Evolutionary conservation across 2,888 invertebrate genomes (phyloP).

Genomic region (Andrena camellia): DNA sequence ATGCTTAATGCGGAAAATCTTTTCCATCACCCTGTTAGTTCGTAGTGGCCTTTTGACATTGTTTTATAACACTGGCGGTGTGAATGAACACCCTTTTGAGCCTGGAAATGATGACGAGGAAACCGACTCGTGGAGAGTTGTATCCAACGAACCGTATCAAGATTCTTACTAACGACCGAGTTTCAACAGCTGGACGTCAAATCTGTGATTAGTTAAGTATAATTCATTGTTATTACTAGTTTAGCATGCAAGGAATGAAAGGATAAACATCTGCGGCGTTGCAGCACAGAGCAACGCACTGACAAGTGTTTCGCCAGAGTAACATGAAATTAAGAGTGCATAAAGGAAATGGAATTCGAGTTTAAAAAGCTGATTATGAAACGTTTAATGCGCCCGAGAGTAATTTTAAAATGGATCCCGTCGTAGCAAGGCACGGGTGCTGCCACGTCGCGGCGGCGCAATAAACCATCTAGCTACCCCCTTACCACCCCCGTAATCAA

Average conservation of each 20-base stretch:
- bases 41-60: background rate
- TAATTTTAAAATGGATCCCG: conserved; percentile 52
- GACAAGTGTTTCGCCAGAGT: background rate
- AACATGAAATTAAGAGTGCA: background rate
- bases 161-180: too few species aligned
- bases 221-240: background rate
- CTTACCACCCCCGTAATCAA: conserved; percentile 77
- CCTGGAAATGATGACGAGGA: too few species aligned
- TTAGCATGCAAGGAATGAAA: background rate
- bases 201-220: background rate
- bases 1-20: background rate
- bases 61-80: background rate
- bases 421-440: conserved; percentile 77
- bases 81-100: too few species aligned
- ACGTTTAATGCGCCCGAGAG: conserved; percentile 8
- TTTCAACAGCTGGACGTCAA: too few species aligned
- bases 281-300: background rate
- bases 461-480: conserved; percentile 79
- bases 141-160: too few species aligned
- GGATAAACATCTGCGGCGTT: background rate
- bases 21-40: background rate
- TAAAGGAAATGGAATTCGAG: background rate
- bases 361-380: background rate
- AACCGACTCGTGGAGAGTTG: too few species aligned
- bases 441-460: conserved; percentile 82